Conservation (phyloP, 2,113 vertebrate genomes). For the Gymnobelideus leadbeateri region DNA sequence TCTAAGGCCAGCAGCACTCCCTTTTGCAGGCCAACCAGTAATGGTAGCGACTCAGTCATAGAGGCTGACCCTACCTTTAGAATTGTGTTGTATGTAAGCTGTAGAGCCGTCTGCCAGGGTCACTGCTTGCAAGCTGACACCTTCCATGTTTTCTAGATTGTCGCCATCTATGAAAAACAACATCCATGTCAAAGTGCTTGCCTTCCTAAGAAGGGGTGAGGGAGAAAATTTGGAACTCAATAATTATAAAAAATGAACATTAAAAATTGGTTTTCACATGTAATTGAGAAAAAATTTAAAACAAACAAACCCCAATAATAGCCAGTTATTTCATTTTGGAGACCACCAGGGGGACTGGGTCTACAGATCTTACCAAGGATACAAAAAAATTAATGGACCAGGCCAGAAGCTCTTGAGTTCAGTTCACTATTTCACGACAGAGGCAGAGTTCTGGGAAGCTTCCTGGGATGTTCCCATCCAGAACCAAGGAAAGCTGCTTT, state of each 20-base stretch:
- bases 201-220: background rate
- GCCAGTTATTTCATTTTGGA: background rate
- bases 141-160: conserved; percentile 97
- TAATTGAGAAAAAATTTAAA: background rate
- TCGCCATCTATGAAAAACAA: conserved; percentile 90
- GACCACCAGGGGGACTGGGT: background rate
- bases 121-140: conserved; percentile 97
- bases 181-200: conserved; percentile 18
- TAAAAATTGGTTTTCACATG: background rate
- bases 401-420: background rate
- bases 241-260: conserved; percentile 17
- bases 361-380: background rate
- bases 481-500: background rate
- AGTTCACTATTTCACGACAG: background rate
- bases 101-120: conserved; percentile 97
- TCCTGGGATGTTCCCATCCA: background rate
- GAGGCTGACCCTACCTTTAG: conserved; percentile 88
- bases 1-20: background rate
- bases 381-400: background rate
- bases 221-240: background rate
- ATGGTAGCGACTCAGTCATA: background rate
- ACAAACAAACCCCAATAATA: background rate
- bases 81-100: conserved; percentile 97
- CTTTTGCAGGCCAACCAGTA: background rate
- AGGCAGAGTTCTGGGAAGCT: background rate